Evolutionary conservation across 2,888 invertebrate genomes (phyloP), one percentile per base, ranked within the genome.

Genomic region (Xanthia togata): DNA sequence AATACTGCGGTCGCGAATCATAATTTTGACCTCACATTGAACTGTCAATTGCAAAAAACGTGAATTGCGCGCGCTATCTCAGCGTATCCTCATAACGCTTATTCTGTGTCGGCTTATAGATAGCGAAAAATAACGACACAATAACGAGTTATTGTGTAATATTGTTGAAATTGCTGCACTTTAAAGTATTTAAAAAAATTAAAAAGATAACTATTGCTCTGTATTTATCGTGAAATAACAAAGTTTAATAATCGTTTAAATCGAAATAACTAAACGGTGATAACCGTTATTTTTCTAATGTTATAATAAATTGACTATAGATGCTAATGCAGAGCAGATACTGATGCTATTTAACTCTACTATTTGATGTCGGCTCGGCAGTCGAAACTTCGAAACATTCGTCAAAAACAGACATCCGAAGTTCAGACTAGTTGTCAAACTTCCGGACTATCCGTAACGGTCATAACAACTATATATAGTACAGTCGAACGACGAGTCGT

Each of bases 361-460:
- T 20, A n/a, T 50, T 60, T 50, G 38, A 41, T 31, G 62, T 50
- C 31, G n/a, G 26, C 12, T 50, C 31, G n/a, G 26, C 12, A 50
- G 38, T 59, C 26, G 38, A 38, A 73, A 59, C 8, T 76, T 5
- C 2, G 26, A 31, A 41, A n/a, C 41, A 60, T 74, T 76, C 11
- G n/a, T 31, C 20, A 63, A 41, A 31, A 41, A 63, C 77, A 62
- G 74, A 76, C 41, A 26, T 44, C 8, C n/a, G 2, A 76, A 74
- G 76, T 74, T 74, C n/a, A 5, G 38, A 76, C 38, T 23, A 60
- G 76, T 74, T 76, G 62, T 62, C 76, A 60, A 74, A 74, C 63
- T 76, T 76, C 47, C 62, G 50, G 50, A 60, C 62, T 62, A 50
- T 31, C n/a, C n/a, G 77, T 62, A n/a, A 62, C 31, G 11, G 50